Evolutionary conservation across 1,140 invertebrate species (phyloP).

Genomic region (Cyphomyrmex costatus): DNA sequence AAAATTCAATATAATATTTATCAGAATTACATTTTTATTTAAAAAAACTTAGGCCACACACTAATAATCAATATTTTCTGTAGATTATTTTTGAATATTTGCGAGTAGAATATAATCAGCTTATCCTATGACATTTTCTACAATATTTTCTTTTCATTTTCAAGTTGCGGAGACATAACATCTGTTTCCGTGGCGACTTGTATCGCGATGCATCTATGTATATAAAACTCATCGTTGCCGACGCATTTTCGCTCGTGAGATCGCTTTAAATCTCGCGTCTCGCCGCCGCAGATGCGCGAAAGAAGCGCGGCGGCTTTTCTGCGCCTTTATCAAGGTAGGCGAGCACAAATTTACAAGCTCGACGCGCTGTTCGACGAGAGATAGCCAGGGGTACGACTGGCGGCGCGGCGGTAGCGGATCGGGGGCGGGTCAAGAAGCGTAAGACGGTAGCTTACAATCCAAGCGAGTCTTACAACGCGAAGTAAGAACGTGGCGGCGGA

Average conservation of each 20-base stretch:
- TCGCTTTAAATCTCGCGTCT: slow-evolving; percentile 73
- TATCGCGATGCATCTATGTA: slow-evolving; percentile 26
- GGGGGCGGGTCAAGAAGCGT: slow-evolving; percentile 25
- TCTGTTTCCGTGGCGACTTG: background rate
- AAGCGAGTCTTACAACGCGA: slow-evolving; percentile 37
- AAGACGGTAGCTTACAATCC: slow-evolving; percentile 67
- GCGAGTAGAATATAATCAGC: background rate
- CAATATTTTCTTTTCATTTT: background rate
- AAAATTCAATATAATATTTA: background rate
- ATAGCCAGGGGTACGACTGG: slow-evolving; percentile 44
- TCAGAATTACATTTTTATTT: background rate
- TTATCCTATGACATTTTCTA: background rate
- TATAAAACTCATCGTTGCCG: slow-evolving; percentile 11
- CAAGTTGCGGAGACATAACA: background rate
- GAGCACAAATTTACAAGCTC: slow-evolving; percentile 82
- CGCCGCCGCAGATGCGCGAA: slow-evolving; percentile 61
- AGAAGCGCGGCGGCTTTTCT: slow-evolving; percentile 75
- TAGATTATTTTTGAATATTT: background rate
- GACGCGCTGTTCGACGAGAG: slow-evolving; percentile 70
- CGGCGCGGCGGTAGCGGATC: background rate
- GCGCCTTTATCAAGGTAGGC: slow-evolving; percentile 80
- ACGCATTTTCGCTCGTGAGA: slow-evolving; percentile 32
- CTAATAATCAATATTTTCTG: background rate
- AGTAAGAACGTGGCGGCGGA: slow-evolving; percentile 68
- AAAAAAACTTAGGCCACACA: background rate